These are phyloP conservation scores for Cantharis lateralis DNA, from an alignment of 2,888 invertebrate genomes.

Conservation along the genomic window DNA sequence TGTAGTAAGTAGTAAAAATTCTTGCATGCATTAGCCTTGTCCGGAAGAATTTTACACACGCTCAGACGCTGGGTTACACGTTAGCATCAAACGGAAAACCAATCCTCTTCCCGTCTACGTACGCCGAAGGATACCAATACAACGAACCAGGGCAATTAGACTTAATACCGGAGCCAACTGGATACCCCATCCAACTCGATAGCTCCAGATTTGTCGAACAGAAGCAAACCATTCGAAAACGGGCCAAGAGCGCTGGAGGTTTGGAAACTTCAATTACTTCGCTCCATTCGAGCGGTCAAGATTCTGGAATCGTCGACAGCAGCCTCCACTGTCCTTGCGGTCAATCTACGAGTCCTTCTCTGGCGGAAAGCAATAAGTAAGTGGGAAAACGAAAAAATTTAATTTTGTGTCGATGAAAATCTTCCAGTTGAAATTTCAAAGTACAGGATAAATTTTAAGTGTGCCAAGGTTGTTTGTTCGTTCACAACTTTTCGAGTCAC, in stretches of 20 bases:
- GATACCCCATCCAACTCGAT: conserved; percentile 46
- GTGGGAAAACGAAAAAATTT: conserved; percentile 36
- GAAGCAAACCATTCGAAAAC: conserved; percentile 40
- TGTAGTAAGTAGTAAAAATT: conserved; percentile 21
- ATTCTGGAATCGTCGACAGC: conserved; percentile 72
- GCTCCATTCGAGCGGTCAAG: conserved; percentile 81
- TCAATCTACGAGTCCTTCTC: conserved; percentile 68
- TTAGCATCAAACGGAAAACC: conserved; percentile 51
- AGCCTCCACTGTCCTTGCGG: conserved; percentile 67
- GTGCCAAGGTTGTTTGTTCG: conserved; percentile 5
- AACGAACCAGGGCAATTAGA: conserved; percentile 50
- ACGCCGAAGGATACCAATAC: conserved; percentile 54
- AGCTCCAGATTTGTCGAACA: conserved; percentile 41
- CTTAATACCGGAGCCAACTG: conserved; percentile 41
- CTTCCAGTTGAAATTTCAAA: neutral
- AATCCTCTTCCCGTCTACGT: conserved; percentile 54
- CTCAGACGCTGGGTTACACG: conserved; percentile 48
- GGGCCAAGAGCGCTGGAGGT: conserved; percentile 51
- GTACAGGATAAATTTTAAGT: conserved; percentile 34
- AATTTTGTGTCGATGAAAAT: conserved; percentile 32
- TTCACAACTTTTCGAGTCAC: conserved; percentile 6
- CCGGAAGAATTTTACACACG: conserved; percentile 46
- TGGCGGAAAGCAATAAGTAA: conserved; percentile 74
- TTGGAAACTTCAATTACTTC: conserved; percentile 78
- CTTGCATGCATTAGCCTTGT: conserved; percentile 41